Evolutionary conservation across 2,113 vertebrate species (phyloP).

Genomic region (Felis chaus): DNA sequence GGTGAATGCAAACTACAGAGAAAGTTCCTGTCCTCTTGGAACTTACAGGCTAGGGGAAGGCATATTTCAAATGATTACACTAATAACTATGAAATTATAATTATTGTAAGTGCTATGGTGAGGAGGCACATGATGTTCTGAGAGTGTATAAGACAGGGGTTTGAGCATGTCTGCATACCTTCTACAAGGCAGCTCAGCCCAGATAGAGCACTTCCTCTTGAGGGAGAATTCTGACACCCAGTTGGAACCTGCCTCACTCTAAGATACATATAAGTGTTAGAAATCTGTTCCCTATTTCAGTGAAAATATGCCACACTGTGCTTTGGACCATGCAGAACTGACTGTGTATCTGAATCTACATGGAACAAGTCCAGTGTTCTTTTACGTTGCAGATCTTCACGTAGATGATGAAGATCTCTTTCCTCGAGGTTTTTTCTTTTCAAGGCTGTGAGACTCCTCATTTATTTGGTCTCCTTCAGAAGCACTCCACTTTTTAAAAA

Average conservation of each 20-base stretch:
- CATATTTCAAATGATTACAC: background rate
- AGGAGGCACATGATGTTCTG: background rate
- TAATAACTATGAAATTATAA: background rate
- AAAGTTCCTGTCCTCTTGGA: background rate
- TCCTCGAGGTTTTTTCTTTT: background rate
- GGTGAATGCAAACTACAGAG: background rate
- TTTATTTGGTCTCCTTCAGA: background rate
- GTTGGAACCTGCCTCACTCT: background rate
- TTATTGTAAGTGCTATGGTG: background rate
- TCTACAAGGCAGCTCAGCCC: background rate
- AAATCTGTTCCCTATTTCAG: background rate
- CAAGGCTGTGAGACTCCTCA: background rate
- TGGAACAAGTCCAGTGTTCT: background rate
- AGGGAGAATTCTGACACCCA: background rate
- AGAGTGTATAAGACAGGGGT: background rate
- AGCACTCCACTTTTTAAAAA: background rate
- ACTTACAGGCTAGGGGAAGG: background rate
- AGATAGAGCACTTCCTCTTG: background rate
- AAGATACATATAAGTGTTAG: background rate
- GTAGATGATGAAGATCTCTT: background rate
- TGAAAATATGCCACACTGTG: background rate
- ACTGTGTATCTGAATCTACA: background rate
- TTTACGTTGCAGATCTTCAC: background rate
- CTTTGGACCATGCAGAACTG: background rate
- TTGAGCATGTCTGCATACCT: background rate